Evolutionary conservation across 2,113 vertebrate species (phyloP).

Genomic region (Thunnus maccoyii): DNA sequence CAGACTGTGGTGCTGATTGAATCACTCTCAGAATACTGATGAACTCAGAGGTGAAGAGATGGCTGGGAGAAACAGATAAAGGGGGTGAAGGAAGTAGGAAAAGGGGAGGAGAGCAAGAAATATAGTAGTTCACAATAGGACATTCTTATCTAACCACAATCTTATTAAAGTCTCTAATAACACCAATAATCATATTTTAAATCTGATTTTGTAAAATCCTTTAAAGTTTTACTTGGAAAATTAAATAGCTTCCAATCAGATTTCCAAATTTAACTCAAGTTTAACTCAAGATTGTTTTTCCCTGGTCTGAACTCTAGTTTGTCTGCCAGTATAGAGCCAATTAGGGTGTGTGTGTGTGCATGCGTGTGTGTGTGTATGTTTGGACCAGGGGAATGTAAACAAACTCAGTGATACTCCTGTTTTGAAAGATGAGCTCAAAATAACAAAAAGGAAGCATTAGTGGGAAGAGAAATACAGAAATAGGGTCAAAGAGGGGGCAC

Average conservation of each 20-base stretch:
- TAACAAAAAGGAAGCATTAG: slow-evolving; percentile 36
- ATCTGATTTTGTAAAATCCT: background rate
- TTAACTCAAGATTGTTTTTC: background rate
- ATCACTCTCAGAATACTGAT: slow-evolving; percentile 72
- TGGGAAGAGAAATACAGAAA: slow-evolving; percentile 1
- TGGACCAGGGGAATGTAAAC: slow-evolving; percentile 1
- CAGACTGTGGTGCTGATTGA: slow-evolving; percentile 43
- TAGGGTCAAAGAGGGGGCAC: slow-evolving; percentile 26
- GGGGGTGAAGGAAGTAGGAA: slow-evolving; percentile 13
- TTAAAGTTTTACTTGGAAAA: background rate
- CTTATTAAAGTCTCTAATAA: slow-evolving; percentile 13
- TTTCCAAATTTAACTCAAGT: background rate
- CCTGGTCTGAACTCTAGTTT: slow-evolving; percentile 14
- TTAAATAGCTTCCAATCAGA: background rate
- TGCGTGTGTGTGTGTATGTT: background rate
- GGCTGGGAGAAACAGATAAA: slow-evolving; percentile 42
- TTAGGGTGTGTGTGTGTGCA: slow-evolving; percentile 1
- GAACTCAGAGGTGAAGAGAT: slow-evolving; percentile 57
- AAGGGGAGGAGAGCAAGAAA: slow-evolving; percentile 5
- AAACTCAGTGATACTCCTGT: slow-evolving; percentile 17
- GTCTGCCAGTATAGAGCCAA: slow-evolving; percentile 12
- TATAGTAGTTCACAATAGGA: slow-evolving; percentile 9
- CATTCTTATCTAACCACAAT: slow-evolving; percentile 19
- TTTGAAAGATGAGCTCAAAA: slow-evolving; percentile 39
- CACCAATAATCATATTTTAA: background rate